Evolutionary conservation across 1,140 invertebrate genomes (phyloP).

Genomic region (Neodiprion lecontei): DNA sequence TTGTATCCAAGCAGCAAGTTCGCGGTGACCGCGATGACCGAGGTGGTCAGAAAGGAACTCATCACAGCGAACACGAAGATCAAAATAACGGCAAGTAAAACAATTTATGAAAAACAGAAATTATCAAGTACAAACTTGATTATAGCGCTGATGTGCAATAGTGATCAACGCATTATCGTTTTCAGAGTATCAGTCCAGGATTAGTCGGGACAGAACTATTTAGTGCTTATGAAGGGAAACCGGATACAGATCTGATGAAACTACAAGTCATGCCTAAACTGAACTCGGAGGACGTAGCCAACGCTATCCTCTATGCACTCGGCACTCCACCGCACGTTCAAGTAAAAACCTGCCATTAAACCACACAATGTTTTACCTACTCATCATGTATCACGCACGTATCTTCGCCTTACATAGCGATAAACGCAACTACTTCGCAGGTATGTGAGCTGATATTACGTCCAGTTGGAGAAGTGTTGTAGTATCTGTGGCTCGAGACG

Average conservation of each 20-base stretch:
- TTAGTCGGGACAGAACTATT: not conserved
- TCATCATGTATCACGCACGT: too few relatives aligned
- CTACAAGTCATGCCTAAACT: conserved; percentile 46
- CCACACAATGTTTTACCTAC: too few relatives aligned
- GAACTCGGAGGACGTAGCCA: conserved; percentile 54
- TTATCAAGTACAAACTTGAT: too few relatives aligned
- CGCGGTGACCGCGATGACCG: conserved; percentile 60
- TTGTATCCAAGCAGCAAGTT: conserved; percentile 62
- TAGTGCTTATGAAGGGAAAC: conserved; percentile 11
- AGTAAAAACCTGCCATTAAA: conserved; percentile 22
- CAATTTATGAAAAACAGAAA: too few relatives aligned
- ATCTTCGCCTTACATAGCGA: too few relatives aligned
- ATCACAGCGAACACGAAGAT: conserved; percentile 34
- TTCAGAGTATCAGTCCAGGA: conserved; percentile 50
- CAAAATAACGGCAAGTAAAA: conserved; percentile 47
- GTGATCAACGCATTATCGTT: conserved; percentile 12
- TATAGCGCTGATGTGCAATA: too few relatives aligned
- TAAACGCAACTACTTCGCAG: too few relatives aligned
- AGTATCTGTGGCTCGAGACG: too few relatives aligned
- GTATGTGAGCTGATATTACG: too few relatives aligned
- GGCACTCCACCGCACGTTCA: conserved; percentile 58
- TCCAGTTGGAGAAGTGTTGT: too few relatives aligned
- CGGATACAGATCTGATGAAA: conserved; percentile 31
- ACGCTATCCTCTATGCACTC: conserved; percentile 55
- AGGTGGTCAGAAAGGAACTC: conserved; percentile 61